Percentiles rank a stretch among this genome's conserved stretches.
phyloP scores from a whole-genome alignment of 2,888 invertebrate genomes.

The Mantis religiosa region DNA sequence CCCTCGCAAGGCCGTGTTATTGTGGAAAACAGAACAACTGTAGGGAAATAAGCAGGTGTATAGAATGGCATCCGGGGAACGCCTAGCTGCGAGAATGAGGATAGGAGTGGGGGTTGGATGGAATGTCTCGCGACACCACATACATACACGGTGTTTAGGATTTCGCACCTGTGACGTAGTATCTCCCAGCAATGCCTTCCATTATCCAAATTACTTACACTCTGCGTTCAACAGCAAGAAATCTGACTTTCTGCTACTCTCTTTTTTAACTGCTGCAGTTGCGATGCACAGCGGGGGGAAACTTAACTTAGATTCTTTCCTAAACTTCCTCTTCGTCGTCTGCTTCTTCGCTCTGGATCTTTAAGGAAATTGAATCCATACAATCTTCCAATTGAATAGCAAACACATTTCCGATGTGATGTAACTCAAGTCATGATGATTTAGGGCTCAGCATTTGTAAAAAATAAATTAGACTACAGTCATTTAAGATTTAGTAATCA shows the following conservation, averaged over 20 bases:
- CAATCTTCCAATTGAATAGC: too few relatives aligned
- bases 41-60: not conserved
- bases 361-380: too few relatives aligned
- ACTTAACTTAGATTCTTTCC: not conserved
- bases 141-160: not conserved
- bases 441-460: too few relatives aligned
- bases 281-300: not conserved
- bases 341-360: not conserved
- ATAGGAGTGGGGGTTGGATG: not conserved
- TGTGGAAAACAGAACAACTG: not conserved
- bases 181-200: not conserved
- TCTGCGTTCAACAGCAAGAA: not conserved
- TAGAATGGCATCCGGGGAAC: not conserved
- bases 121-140: not conserved
- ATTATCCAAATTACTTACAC: slow-evolving; percentile 6
- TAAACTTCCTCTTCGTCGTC: not conserved
- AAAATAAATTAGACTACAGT: too few relatives aligned
- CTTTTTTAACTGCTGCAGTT: not conserved
- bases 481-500: too few relatives aligned
- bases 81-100: not conserved
- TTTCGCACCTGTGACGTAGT: slow-evolving; percentile 5
- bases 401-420: too few relatives aligned
- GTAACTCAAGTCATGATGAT: too few relatives aligned
- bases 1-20: not conserved
- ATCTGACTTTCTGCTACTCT: not conserved